Evolutionary conservation across 2,113 vertebrate genomes (phyloP).

Genomic region (Tetrax tetrax): DNA sequence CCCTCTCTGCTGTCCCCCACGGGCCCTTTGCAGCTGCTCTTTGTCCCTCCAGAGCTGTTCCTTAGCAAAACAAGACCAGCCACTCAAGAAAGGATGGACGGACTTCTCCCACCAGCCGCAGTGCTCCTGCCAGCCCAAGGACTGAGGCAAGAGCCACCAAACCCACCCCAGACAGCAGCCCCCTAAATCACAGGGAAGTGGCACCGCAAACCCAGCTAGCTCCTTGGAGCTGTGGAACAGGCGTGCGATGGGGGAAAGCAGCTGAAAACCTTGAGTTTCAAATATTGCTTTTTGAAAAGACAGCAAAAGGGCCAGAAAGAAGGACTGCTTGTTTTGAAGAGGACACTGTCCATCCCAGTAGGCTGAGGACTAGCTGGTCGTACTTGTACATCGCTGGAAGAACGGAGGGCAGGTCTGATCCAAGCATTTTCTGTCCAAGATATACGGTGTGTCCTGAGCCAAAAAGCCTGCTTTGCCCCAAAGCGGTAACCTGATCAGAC

Average conservation of each 20-base stretch:
- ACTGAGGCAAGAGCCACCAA: not conserved
- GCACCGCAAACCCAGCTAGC: not conserved
- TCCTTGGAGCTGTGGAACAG: not conserved
- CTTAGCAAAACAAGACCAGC: rapidly evolving
- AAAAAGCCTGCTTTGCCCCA: not conserved
- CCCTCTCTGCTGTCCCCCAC: not conserved
- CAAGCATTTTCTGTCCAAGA: not conserved
- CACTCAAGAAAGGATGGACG: not conserved
- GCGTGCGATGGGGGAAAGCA: not conserved
- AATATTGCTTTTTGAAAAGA: not conserved
- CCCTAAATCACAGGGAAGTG: not conserved
- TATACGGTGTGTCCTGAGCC: not conserved
- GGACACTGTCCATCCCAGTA: not conserved
- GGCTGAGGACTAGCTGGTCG: not conserved
- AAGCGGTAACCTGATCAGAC: not conserved
- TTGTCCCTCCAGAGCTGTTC: not conserved
- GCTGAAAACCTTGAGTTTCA: not conserved
- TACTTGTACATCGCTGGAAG: not conserved
- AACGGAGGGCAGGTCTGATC: not conserved
- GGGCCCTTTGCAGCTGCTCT: not conserved
- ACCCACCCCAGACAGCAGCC: not conserved
- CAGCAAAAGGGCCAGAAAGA: not conserved
- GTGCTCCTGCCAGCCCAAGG: not conserved
- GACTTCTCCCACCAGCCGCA: not conserved
- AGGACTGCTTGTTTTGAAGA: not conserved